Evolutionary conservation across 2,113 vertebrate species (phyloP).

Genomic region (Bombycilla garrulus): DNA sequence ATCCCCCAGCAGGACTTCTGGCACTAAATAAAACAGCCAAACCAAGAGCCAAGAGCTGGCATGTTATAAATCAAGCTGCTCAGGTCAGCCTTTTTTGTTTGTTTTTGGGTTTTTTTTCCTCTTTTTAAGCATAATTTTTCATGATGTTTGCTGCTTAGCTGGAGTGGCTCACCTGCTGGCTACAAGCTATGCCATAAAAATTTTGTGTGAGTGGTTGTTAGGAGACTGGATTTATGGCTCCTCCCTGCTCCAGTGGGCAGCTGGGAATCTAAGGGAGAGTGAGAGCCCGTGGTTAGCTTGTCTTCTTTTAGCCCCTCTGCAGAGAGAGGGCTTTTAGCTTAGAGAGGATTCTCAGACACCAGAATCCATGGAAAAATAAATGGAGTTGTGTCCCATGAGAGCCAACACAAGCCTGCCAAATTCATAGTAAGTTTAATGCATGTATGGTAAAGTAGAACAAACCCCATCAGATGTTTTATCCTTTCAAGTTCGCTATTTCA

Average conservation of each 20-base stretch:
- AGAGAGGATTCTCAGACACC: not conserved
- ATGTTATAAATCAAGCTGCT: not conserved
- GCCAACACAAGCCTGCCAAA: not conserved
- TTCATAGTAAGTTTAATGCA: not conserved
- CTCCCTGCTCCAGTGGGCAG: not conserved
- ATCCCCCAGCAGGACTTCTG: not conserved
- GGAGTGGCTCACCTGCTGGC: not conserved
- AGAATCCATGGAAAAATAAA: not conserved
- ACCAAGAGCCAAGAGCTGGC: not conserved
- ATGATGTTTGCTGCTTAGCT: not conserved
- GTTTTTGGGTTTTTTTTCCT: fast-evolving
- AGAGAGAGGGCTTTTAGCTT: not conserved
- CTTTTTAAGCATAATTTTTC: not conserved
- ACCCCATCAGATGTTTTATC: not conserved
- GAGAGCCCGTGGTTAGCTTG: not conserved
- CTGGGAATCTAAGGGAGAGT: not conserved
- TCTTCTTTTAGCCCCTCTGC: not conserved
- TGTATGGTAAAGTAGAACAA: not conserved
- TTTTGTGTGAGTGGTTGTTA: not conserved
- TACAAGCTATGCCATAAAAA: not conserved
- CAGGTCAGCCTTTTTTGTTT: not conserved
- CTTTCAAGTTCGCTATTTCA: not conserved
- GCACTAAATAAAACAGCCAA: not conserved
- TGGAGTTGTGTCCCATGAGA: not conserved
- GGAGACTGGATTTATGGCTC: not conserved